Evolutionary conservation across 2,888 invertebrate species (phyloP).

Genomic region (Bombyx huttoni): DNA sequence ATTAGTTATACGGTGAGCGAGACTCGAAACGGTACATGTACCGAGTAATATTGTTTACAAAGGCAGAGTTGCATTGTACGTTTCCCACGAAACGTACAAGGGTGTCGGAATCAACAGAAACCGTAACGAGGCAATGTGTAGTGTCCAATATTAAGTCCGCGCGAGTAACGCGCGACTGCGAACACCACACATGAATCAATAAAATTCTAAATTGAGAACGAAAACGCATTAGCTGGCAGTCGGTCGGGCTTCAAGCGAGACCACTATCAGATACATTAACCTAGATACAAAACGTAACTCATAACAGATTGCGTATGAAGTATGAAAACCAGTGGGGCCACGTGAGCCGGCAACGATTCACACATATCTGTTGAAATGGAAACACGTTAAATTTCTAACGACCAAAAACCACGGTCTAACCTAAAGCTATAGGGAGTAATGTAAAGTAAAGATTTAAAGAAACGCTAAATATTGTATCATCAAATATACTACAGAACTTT

Average conservation of each 20-base stretch:
- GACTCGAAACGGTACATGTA: constrained; percentile 5
- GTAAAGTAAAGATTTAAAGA: too few relatives aligned
- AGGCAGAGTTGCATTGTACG: constrained; percentile 3
- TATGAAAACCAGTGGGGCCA: constrained; percentile 14
- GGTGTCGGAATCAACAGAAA: neutral
- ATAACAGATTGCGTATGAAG: constrained; percentile 47
- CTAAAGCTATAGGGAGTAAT: neutral
- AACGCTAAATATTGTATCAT: too few relatives aligned
- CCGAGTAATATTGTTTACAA: constrained; percentile 7
- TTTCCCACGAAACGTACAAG: constrained; percentile 12
- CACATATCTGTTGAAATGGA: constrained; percentile 53
- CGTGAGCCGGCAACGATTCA: constrained; percentile 36
- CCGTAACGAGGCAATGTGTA: neutral
- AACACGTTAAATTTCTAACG: constrained; percentile 31
- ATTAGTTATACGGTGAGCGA: constrained; percentile 5
- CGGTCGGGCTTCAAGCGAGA: neutral
- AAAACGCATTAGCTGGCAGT: constrained; percentile 2
- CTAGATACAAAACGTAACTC: constrained; percentile 49
- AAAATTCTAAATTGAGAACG: constrained; percentile 13
- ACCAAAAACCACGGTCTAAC: neutral
- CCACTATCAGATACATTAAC: constrained; percentile 52
- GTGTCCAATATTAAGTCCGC: neutral
- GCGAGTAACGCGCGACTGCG: constrained; percentile 1
- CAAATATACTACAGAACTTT: too few relatives aligned
- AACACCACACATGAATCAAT: constrained; percentile 17